Evolutionary conservation across 2,113 vertebrate genomes (phyloP), one percentile per base, ranked within the genome.

Genomic region (Marmota monax): DNA sequence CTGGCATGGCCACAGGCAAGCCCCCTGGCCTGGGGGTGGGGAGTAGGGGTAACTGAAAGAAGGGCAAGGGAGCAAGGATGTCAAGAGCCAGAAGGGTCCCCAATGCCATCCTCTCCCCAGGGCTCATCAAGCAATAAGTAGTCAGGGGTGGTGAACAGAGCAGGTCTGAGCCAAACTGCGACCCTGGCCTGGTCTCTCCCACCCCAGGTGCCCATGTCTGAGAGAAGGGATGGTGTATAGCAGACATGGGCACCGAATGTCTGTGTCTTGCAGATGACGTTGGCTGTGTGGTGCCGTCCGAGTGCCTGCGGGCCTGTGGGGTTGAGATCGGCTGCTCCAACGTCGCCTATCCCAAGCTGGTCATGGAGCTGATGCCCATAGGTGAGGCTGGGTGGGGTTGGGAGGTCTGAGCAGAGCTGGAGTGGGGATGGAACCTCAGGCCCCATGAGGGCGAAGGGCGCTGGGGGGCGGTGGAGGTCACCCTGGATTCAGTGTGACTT

Each of bases 301-400:
- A 99, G 97, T 99, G 99, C 90, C 34, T 98, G 27, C 98, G 97
- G 5, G 99, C 99, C 95, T 99, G 99, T 0, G 98, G 98, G 29
- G 97, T 99, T 0, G 97, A 99, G 29, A 99, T 99, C 51, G 99
- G 99, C 93, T 99, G 99, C 97, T 99, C 99, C 98, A 99, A 99
- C 98, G 99, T 99, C 0, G 98, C 99, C 80, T 99, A 99, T 94
- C 99, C 99, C 92, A 99, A 99, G 97, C 98, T 99, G 97, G 99
- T 99, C 97, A 98, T 99, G 12, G 99, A 99, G 79, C 99, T 99
- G 80, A 99, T 99, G 99, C 99, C 99, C 48, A 98, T 98, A 0
- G 99, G 99, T 99, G 98, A 99, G 99, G 10, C 10, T 11, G 3
- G 6, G 67, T 22, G 39, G 42, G 39, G 18, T 7, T 4, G 1